These are phyloP conservation scores for Clarias batrachus DNA, from an alignment of 2,113 vertebrate species.

Conservation along the genomic window DNA sequence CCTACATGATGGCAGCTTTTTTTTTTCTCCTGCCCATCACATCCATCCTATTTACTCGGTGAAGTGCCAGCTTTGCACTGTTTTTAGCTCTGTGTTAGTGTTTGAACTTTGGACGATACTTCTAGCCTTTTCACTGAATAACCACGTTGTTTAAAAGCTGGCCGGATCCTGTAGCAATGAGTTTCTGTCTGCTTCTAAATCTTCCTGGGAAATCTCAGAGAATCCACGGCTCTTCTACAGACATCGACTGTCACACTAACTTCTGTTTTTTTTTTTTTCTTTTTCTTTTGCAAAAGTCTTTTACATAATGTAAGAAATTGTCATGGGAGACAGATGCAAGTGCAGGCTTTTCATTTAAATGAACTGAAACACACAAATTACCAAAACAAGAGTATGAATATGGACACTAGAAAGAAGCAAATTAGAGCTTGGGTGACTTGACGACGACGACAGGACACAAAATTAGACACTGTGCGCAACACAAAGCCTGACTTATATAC, in stretches of 20 bases:
- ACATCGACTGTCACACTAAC: neutral
- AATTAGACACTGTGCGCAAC: neutral
- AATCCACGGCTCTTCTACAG: neutral
- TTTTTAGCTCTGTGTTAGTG: neutral
- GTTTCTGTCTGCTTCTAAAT: neutral
- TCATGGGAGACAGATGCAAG: neutral
- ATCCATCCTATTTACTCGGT: neutral
- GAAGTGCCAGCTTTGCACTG: neutral
- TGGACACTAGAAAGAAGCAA: neutral
- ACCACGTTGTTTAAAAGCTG: neutral
- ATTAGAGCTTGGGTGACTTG: neutral
- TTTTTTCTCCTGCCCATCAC: neutral
- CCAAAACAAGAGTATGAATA: neutral
- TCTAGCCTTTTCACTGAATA: neutral
- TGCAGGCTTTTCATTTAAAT: neutral
- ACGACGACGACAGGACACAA: neutral
- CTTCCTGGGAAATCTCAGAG: neutral
- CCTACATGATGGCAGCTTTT: neutral
- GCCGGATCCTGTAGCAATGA: neutral
- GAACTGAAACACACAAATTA: neutral
- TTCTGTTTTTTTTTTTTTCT: neutral
- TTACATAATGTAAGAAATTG: neutral
- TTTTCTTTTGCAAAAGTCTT: neutral
- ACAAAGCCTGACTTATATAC: neutral
- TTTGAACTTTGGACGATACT: neutral